Evolutionary conservation across 2,888 invertebrate species (phyloP).

Genomic region (Drosophila anceps): DNA sequence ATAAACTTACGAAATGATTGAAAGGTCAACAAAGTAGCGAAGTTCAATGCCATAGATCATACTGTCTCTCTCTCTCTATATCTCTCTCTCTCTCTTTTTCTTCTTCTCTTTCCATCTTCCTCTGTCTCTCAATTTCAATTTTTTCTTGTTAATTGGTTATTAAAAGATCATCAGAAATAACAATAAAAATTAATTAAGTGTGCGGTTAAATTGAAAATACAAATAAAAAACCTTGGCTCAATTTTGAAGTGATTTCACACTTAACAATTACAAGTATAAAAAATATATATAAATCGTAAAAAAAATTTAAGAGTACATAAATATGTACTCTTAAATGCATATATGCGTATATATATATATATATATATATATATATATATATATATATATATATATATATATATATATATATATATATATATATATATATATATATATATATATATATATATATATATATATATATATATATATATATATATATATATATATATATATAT

Average conservation of each 20-base stretch:
- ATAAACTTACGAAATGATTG: slow-evolving; percentile 34
- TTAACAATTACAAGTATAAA: slow-evolving; percentile 18
- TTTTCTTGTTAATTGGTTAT: slow-evolving; percentile 19
- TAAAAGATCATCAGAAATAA: slow-evolving; percentile 27
- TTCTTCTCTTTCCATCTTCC: neutral
- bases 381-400: no score
- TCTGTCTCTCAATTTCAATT: neutral
- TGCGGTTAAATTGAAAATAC: slow-evolving; percentile 21
- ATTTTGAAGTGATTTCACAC: slow-evolving; percentile 40
- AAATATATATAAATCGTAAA: slow-evolving; percentile 16
- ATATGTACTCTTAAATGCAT: no score
- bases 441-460: no score
- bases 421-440: no score
- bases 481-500: no score
- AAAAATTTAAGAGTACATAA: neutral
- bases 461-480: no score
- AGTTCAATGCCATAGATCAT: slow-evolving; percentile 55
- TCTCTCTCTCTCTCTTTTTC: slow-evolving; percentile 16
- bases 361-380: no score
- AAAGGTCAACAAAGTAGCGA: slow-evolving; percentile 27
- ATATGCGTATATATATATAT: no score
- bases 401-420: no score
- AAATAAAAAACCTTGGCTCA: slow-evolving; percentile 38
- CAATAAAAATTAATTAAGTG: slow-evolving; percentile 35
- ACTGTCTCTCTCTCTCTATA: slow-evolving; percentile 7